Percentiles rank a stretch among this genome's conserved stretches.
These are phyloP conservation scores for Acrobasis consociella DNA, from an alignment of 2,888 invertebrate species.

Conservation along the genomic window DNA sequence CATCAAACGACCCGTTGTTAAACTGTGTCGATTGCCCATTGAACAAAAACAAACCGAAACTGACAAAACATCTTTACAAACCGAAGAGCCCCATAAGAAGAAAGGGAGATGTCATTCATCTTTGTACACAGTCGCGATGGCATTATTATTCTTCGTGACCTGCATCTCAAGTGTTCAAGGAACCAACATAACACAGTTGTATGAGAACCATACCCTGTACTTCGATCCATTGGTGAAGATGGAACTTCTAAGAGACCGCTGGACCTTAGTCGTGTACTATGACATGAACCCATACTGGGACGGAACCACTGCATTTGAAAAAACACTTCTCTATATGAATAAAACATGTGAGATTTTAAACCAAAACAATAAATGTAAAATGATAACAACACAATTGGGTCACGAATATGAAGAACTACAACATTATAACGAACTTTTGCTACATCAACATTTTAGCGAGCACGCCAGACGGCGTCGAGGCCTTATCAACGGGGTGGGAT, in stretches of 20 bases:
- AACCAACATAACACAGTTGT: constrained; percentile 1
- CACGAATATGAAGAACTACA: no score
- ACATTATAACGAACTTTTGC: no score
- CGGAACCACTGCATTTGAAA: background rate
- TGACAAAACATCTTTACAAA: background rate
- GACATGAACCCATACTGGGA: no score
- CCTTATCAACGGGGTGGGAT: no score
- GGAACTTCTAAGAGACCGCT: no score
- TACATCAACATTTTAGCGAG: background rate
- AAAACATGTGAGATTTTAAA: constrained; percentile 14
- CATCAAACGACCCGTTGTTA: constrained; percentile 21
- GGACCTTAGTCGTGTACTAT: no score
- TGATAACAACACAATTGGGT: no score
- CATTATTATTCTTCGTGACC: constrained; percentile 13
- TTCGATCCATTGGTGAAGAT: constrained; percentile 26
- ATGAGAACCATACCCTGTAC: constrained; percentile 18
- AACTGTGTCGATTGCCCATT: background rate
- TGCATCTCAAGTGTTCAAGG: background rate
- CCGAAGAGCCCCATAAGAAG: background rate
- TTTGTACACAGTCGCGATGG: background rate
- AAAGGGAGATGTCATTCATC: background rate
- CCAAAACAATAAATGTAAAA: constrained; percentile 4
- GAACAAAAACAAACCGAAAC: background rate
- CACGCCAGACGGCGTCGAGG: no score
- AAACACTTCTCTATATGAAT: constrained; percentile 7